Evolutionary conservation across 2,797 vertebrate genomes (phyloP), one percentile per base, ranked within the genome.

Genomic region (Vultur gryphus): DNA sequence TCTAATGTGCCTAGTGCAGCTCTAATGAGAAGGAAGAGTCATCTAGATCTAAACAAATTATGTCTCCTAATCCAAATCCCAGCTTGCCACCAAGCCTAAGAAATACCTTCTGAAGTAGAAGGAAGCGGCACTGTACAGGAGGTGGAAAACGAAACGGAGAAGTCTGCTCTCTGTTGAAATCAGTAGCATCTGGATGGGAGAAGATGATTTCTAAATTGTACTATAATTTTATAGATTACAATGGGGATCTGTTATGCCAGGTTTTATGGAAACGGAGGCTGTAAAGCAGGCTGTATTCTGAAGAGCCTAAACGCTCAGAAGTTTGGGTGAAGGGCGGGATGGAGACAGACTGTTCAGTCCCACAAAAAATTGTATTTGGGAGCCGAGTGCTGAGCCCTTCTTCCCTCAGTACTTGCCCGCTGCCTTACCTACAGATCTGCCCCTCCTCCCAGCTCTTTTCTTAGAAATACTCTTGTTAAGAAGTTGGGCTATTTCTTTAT

Each of bases 351-450:
- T 23, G 5, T 54, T 84, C 31, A 21, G 46, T 52, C n/a, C 33
- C 29, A 46, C 31, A 31, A 17, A 13, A 66, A 37, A 7, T 18
- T 26, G 29, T 61, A 7, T 72, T 41, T 69, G 37, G 41, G 70
- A 82, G 41, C 25, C 5, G 8, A 51, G 16, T 21, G 43, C 9
- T 48, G 69, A 92, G 51, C 21, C 28, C 20, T 16, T 59, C 39
- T 52, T 9, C 24, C 6, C 20, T n/a, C 5, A 0, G 20, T 49
- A 9, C 28, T 35, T 81, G 31, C n/a, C 52, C 0, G 0, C 29
- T 69, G 31, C 5, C 1, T 70, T 31, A 35, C 51, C 54, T 72
- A 17, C 19, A 77, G 48, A 16, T 37, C 46, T 81, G 41, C 41
- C 23, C 9, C 31, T 77, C 43, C 16, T 70, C 17, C 20, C 37